phyloP scores from a whole-genome alignment of 2,888 invertebrate species.

The Sphaerophoria rueppellii region DNA sequence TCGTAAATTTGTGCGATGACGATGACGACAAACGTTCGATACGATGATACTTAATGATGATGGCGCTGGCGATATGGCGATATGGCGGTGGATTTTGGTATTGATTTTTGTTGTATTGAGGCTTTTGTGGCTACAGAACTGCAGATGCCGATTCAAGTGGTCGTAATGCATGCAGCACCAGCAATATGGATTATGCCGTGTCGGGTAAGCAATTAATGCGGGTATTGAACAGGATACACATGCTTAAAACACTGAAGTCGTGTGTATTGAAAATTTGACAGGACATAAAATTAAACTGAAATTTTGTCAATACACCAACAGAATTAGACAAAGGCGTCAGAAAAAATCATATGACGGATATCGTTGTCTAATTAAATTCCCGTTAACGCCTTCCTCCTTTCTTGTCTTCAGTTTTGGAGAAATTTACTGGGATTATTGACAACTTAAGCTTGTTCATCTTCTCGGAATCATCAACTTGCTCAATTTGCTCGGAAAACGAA shows the following conservation, averaged over 20 bases:
- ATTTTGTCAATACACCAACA: no score
- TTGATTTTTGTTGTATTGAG: conserved; percentile 56
- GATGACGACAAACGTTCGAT: conserved; percentile 27
- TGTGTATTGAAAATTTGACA: no score
- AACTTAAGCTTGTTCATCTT: not conserved
- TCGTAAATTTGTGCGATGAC: conserved; percentile 50
- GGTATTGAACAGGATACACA: not conserved
- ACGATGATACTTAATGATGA: not conserved
- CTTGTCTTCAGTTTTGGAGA: not conserved
- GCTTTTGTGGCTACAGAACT: conserved; percentile 50
- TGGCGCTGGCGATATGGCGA: not conserved
- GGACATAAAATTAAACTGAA: no score
- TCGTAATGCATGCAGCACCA: conserved; percentile 39
- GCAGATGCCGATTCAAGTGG: conserved; percentile 47
- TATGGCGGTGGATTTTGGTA: conserved; percentile 11
- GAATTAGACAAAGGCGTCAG: no score
- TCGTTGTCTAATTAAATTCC: no score
- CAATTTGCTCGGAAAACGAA: not conserved
- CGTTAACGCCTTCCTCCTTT: not conserved
- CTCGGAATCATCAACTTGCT: not conserved
- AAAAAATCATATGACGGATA: no score
- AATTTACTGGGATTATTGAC: not conserved
- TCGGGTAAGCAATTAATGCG: conserved; percentile 37
- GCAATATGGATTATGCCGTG: conserved; percentile 27
- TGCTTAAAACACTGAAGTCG: no score